Evolutionary conservation across 2,113 vertebrate species (phyloP), one percentile per base, ranked within the genome.

Genomic region (Xiphias gladius): DNA sequence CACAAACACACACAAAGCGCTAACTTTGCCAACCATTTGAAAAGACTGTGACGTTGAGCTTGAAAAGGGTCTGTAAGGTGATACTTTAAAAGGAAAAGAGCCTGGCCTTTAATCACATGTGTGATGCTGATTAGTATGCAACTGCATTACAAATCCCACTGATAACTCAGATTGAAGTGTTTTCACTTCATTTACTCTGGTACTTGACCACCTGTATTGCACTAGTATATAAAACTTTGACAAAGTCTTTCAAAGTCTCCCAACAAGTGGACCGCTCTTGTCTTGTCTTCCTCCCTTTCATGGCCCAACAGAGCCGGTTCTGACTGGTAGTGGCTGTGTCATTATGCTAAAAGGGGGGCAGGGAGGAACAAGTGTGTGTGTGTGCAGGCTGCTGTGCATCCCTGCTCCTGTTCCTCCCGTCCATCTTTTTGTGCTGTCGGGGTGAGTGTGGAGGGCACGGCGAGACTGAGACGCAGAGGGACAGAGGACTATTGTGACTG

Each of bases 401-500:
- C 79, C 80, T 73, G 81, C 71, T 83, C 86, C 77, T 69, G 85
- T 80, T 73, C 83, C 71, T 83, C 86, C 77, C 72, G 85, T 80
- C 72, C 63, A 80, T 89, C 83, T 91, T 92, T 91, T 86, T 91
- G 90, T 91, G 83, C 73, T 72, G 75, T 65, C 11, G 48, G 86
- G 84, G 86, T 88, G 85, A 94, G 89, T 80, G 89, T 86, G 82
- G 88, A 92, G 87, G 94, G 79, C 91, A 89, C 68, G 88, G 87
- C 91, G 64, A 86, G 92, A 86, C 84, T 66, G 84, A 94, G 88
- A 89, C 77, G 84, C 90, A 91, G 86, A 87, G 87, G 80, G 87
- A 95, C 91, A 95, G 93, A 95, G 91, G 88, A 72, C 90, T 90
- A 94, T 96, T 95, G 95, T 95, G 82, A 88, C 82, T 87, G 80